Base-by-base conservation (phyloP, 2,113 vertebrate species). In the Vulpes vulpes region DNA sequence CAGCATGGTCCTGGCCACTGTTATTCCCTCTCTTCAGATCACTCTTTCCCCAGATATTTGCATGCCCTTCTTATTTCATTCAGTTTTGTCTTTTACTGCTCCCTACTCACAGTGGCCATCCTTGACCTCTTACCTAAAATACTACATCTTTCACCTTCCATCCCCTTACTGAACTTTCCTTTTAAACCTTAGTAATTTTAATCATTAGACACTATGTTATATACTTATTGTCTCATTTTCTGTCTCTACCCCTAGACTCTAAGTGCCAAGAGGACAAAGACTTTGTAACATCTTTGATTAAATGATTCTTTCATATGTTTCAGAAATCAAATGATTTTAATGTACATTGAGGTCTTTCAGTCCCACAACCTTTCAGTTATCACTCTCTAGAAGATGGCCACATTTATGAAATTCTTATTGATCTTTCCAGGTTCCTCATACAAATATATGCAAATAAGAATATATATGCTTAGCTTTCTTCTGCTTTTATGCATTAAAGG, bases 301-400 rank as follows among this genome's bases (percentile, higher is more conserved):
- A 92, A 51, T 53, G n/a, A 94, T 88, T 55, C 0, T 80, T 91
- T 60, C 43, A 79, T n/a, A 19, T 53, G 5, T 35, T 81, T 96
- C 6, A 78, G 69, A 91, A 82, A 38, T 20, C 19, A 88, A 95
- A 53, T n/a, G 19, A 73, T 83, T 94, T 87, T 65, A 84, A 76
- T 32, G 30, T 7, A 74, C 7, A 84, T 10, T 84, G 59, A 43
- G 85, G n/a, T 23, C 12, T 64, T 59, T 4, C 8, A 15, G n/a
- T 69, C 2, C 19, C 55, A 17, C 8, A 57, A 12, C 9, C 2
- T 64, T 22, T 84, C 17, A 80, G 32, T 55, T 25, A 53, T 30
- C 16, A n/a, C 67, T 65, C 11, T 30, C 4, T 30, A 32, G 30
- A 94, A 86, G 65, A 80, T n/a, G 51, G 12, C 5, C 53, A 69